These are phyloP conservation scores for Telenomus remus DNA, from an alignment of 1,140 invertebrate species.

Conservation along the genomic window DNA sequence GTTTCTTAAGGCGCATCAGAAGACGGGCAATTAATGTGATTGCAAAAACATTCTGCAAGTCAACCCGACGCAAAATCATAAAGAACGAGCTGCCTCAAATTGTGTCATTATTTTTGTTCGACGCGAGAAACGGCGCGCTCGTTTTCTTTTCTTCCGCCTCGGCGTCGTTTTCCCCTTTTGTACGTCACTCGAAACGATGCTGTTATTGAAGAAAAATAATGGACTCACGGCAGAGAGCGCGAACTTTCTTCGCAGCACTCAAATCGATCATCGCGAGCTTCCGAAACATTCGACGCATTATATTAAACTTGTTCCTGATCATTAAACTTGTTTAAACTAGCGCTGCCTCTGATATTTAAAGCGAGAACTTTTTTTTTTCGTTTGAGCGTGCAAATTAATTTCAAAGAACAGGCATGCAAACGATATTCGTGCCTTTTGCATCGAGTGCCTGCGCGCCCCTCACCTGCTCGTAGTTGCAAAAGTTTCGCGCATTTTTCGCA, in stretches of 20 bases:
- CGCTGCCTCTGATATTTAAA: constrained; percentile 35
- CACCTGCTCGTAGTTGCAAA: constrained; percentile 30
- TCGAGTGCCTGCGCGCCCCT: constrained; percentile 14
- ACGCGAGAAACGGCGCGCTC: constrained; percentile 9
- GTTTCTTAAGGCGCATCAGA: constrained; percentile 12
- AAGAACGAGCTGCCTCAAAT: constrained; percentile 22
- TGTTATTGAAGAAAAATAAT: constrained; percentile 53
- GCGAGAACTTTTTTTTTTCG: constrained; percentile 27
- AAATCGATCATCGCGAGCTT: constrained; percentile 48
- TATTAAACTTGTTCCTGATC: constrained; percentile 51
- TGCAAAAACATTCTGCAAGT: constrained; percentile 44
- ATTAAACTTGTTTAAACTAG: constrained; percentile 48
- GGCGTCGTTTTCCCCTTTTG: constrained; percentile 2
- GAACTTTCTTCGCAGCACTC: constrained; percentile 33
- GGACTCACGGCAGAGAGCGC: constrained; percentile 18
- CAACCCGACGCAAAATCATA: constrained; percentile 24
- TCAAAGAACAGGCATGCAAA: constrained; percentile 45
- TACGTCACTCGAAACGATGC: constrained; percentile 20
- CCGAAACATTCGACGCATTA: constrained; percentile 49
- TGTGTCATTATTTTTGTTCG: constrained; percentile 37
- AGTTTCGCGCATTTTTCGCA: constrained; percentile 51
- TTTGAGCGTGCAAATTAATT: constrained; percentile 52
- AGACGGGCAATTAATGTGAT: constrained; percentile 41
- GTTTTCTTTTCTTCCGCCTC: constrained; percentile 2
- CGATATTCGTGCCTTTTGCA: constrained; percentile 47